Base-by-base conservation (phyloP, 1,140 invertebrate species). In the Lasaia peninsularis region DNA sequence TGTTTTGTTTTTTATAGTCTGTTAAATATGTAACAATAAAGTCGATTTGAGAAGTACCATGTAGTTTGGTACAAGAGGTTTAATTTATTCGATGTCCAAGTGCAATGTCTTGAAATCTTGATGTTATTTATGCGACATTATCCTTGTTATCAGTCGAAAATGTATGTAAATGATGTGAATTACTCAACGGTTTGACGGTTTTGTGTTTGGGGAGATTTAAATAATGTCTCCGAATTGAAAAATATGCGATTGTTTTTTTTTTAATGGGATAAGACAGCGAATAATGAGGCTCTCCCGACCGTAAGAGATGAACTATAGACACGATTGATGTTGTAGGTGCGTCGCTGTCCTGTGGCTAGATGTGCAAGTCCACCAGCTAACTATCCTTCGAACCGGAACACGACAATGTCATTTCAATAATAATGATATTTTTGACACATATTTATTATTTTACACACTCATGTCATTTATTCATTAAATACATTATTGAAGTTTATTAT, bases 21-120 rank as follows among this genome's bases (percentile, higher is more conserved):
- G 63, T 84, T 80, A 86, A 84, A 82, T 86, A 80, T 78, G 74
- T 80, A 71, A 74, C 74, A 76, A 84, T 84, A 86, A 86, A 86
- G 67, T 59, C 62, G 63, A 63, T 62, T 73, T 62, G 67, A 69
- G 73, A 75, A 76, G 73, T 77, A 71, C 76, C 69, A 48, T 48
- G 40, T 48, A 48, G 40, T 48, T 75, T 67, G 67, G 75, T 64
- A 67, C 78, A 78, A 77, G 75, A 75, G 75, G 71, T 75, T 73
- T 65, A 71, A 72, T 86, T 84, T 86, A 84, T 84, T 83, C 20
- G 18, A 44, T 44, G 79, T 75, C 71, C 52, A 40, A 52, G 63
- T 61, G 69, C 71, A 67, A 75, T 74, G 71, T 77, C 80, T 77
- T 70, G 66, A 55, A 62, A 44, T 18, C 37, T 44, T 16, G 37